Evolutionary conservation across 2,888 invertebrate genomes (phyloP), one percentile per base, ranked within the genome.

Genomic region (Chrysolina oricalcia): DNA sequence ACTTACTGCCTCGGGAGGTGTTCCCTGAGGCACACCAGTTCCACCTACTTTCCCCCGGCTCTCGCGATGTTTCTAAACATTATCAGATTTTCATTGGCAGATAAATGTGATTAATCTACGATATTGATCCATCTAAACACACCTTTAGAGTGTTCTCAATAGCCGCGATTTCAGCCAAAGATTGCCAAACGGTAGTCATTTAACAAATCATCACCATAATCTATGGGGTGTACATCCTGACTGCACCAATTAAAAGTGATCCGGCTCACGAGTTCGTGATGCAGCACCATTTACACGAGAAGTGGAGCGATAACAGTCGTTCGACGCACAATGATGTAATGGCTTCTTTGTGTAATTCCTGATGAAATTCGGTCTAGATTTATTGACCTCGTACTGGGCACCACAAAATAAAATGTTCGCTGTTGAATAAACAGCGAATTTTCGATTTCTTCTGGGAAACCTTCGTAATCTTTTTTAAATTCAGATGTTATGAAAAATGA

Each of bases 241-340:
- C 11, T 53, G 17, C 53, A 53, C 53, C 53, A 53, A 53, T 53
- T 53, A 53, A 53, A 21, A 53, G 11, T 9, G 8, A 11, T 21
- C 9, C 53, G 19, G 10, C 11, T 53, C 53, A 21, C 53, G 53
- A 53, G 53, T 21, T 53, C 21, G 19, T 53, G 53, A 53, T 53
- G 53, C 19, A 21, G 17, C 50, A 50, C 50, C 6, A 50, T 50
- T 50, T 50, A n/a, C 3, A 50, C 50, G n/a, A 13, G 50, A 53
- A 17, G 21, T 21, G 21, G 19, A 21, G 53, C 53, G 53, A 19
- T 53, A 53, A 56, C 13, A 46, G 46, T 13, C n/a, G 5, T 8
- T 23, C 10, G 19, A 56, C 19, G 21, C 53, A 53, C 17, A 53
- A 53, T 53, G 53, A 21, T 21, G 53, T 56, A 21, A 56, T 56